phyloP scores from a whole-genome alignment of 2,113 vertebrate genomes.

The Scophthalmus maximus region DNA sequence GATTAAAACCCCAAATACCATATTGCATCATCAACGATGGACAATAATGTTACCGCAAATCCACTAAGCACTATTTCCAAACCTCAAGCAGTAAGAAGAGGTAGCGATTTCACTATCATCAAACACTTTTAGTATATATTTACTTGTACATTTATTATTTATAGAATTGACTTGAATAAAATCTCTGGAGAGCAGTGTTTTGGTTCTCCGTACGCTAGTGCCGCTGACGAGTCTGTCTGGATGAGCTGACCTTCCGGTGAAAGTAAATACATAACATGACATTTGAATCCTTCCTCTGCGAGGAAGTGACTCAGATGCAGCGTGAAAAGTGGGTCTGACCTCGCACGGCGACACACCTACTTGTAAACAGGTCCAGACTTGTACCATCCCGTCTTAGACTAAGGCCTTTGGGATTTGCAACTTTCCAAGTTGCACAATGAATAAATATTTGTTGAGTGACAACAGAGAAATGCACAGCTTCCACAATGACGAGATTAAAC shows the following conservation, averaged over 20 bases:
- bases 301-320: constrained; percentile 57
- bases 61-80: not conserved
- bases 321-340: constrained; percentile 55
- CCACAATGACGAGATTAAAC: constrained; percentile 1
- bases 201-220: not conserved
- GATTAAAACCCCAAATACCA: not conserved
- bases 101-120: not conserved
- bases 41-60: not conserved
- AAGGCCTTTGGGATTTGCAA: not conserved
- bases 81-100: not conserved
- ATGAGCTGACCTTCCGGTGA: constrained; percentile 4
- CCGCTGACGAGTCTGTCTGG: not conserved
- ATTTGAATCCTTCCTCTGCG: constrained; percentile 13
- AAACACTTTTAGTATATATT: too few relatives aligned
- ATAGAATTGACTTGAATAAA: too few relatives aligned
- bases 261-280: constrained; percentile 14
- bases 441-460: constrained; percentile 11
- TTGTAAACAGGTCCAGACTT: constrained; percentile 18
- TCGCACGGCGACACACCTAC: constrained; percentile 34
- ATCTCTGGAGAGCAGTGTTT: not conserved
- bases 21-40: not conserved
- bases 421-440: constrained; percentile 61
- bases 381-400: not conserved
- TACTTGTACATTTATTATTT: too few relatives aligned
- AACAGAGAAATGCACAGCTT: constrained; percentile 26